These are phyloP conservation scores for Podiceps cristatus DNA, from an alignment of 2,113 vertebrate genomes.

Conservation along the genomic window DNA sequence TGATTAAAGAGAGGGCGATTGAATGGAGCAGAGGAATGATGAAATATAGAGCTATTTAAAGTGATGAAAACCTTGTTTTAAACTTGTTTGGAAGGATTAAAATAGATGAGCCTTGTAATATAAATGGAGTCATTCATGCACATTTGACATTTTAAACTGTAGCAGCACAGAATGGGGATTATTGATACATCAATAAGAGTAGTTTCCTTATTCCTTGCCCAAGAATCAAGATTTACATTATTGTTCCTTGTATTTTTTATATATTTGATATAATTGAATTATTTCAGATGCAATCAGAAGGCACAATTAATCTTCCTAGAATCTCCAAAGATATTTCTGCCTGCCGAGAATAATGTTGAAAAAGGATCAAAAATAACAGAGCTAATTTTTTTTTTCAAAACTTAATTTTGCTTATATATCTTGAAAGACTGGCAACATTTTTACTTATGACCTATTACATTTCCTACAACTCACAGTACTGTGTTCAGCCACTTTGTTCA, in stretches of 20 bases:
- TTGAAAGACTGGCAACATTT: background rate
- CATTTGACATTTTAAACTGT: conserved; percentile 50
- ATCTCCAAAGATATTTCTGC: background rate
- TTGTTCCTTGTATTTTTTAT: background rate
- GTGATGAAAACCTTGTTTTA: conserved; percentile 1
- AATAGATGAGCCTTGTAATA: background rate
- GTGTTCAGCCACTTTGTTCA: background rate
- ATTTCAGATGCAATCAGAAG: background rate
- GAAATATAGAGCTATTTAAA: conserved; percentile 19
- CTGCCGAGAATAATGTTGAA: background rate
- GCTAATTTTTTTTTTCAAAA: background rate
- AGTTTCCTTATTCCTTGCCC: conserved; percentile 10
- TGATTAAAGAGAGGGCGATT: background rate
- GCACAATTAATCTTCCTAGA: background rate
- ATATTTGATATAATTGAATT: background rate
- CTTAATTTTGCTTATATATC: background rate
- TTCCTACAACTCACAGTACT: background rate
- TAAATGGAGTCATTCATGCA: conserved; percentile 32
- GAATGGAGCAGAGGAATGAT: background rate
- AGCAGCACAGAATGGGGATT: background rate
- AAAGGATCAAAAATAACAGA: background rate
- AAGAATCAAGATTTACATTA: background rate
- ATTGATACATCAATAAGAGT: conserved; percentile 1
- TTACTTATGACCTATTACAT: background rate
- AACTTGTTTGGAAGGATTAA: conserved; percentile 19